phyloP scores from a whole-genome alignment of 2,113 vertebrate species.

The Toxotes chatareus region DNA sequence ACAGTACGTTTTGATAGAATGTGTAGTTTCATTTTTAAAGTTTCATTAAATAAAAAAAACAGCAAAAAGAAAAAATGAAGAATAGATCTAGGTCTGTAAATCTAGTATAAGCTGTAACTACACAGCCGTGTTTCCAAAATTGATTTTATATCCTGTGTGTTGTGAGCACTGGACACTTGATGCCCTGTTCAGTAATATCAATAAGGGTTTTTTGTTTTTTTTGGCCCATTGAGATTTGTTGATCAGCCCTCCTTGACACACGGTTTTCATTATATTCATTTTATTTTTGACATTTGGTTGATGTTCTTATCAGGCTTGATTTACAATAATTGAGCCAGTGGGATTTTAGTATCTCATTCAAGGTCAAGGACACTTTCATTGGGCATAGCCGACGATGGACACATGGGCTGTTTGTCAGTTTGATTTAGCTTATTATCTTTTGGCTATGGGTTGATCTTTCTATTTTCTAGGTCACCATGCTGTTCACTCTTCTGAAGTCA shows the following conservation, averaged over 20 bases:
- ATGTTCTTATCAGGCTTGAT: constrained; percentile 48
- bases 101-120: neutral
- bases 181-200: neutral
- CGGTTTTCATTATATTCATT: constrained; percentile 46
- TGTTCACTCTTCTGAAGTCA: neutral
- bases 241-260: constrained; percentile 16
- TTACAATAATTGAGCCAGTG: constrained; percentile 40
- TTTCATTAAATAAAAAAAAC: neutral
- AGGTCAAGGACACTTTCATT: constrained; percentile 32
- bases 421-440: constrained; percentile 40
- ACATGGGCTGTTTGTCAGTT: constrained; percentile 11
- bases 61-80: neutral
- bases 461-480: constrained; percentile 9
- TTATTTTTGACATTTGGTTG: constrained; percentile 36
- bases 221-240: neutral
- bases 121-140: neutral
- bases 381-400: constrained; percentile 3
- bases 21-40: neutral
- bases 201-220: neutral
- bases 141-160: neutral
- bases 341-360: constrained; percentile 41
- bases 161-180: neutral
- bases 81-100: neutral
- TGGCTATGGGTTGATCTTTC: neutral
- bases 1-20: neutral